These are phyloP conservation scores for Trachops cirrhosus DNA, from an alignment of 2,797 vertebrate genomes.

Conservation along the genomic window DNA sequence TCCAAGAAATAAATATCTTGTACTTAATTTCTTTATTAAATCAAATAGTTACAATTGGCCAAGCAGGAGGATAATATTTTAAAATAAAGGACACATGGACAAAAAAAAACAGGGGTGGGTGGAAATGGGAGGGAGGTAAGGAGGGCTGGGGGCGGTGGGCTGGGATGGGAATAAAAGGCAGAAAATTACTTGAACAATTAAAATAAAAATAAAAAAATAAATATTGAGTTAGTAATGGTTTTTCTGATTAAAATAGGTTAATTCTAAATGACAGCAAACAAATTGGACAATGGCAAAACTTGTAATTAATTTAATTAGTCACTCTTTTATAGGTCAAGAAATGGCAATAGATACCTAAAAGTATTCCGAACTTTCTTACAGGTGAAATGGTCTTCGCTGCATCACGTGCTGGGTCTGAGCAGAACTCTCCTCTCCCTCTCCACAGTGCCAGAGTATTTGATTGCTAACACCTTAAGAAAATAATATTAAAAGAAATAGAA, in stretches of 20 bases:
- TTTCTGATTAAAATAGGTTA: not conserved
- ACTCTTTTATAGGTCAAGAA: not conserved
- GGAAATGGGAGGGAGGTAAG: too few species aligned
- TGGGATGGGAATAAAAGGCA: too few species aligned
- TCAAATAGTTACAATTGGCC: not conserved
- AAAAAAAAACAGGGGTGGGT: too few species aligned
- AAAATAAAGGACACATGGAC: too few species aligned
- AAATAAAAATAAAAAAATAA: not conserved
- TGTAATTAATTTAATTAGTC: not conserved
- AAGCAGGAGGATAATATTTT: not conserved
- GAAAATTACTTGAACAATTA: too few species aligned
- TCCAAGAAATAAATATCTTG: not conserved
- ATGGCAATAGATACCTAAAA: not conserved
- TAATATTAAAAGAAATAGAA: not conserved
- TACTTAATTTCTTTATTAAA: not conserved
- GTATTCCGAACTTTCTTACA: not conserved
- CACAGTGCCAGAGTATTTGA: not conserved
- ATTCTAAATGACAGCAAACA: not conserved
- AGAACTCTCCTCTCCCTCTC: not conserved
- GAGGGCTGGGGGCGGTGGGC: too few species aligned
- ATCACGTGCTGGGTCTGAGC: not conserved
- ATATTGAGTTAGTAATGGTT: not conserved
- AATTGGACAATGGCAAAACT: not conserved
- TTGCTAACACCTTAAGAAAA: not conserved
- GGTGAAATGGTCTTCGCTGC: not conserved